Base-by-base conservation (phyloP, 2,113 vertebrate genomes). In the Falcunculus frontatus region DNA sequence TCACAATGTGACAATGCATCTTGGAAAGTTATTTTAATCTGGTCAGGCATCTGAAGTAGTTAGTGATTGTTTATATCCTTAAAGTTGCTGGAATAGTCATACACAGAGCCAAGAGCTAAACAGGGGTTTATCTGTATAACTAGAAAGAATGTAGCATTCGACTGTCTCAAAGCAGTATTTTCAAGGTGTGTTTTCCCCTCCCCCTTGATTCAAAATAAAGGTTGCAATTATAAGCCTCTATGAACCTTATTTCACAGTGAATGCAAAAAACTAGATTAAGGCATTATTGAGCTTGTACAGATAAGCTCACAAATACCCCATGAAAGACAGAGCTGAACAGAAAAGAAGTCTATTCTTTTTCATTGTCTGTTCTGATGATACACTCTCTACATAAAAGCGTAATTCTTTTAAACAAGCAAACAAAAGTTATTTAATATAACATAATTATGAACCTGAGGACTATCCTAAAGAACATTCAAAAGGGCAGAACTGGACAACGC, bases 191-290 rank as follows among this genome's bases (percentile, higher is more conserved):
- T 42, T 81, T 75, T 32, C 56, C 37, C 26, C 10, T 64, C 25
- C 44, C 21, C 16, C 39, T 37, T 10, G 8, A 53, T 68, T 84
- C 46, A 82, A 87, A 89, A 75, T 3, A 76, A 80, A 89, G 14
- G 29, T 53, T 84, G 27, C 18, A 53, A 35, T 47, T 52, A 75
- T 44, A 80, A 92, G 17, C 56, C 25, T 77, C 73, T 56, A 26
- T 49, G 60, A 93, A 72, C 15, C 50, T 84, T 65, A 41, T 78
- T 89, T 84, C 47, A 75, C 10, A 72, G 39, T 10, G 23, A 94
- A 89, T 25, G 16, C 35, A 67, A 52, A 92, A 88, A 95, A 67
- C 14, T 89, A 89, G 64, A 80, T 96, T 93, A 96, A 94, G 32
- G 46, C 47, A 52, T 86, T 84, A 86, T 91, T 95, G 84, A 84